Evolutionary conservation across 2,888 invertebrate genomes (phyloP).

Genomic region (Parthenolecanium corni): DNA sequence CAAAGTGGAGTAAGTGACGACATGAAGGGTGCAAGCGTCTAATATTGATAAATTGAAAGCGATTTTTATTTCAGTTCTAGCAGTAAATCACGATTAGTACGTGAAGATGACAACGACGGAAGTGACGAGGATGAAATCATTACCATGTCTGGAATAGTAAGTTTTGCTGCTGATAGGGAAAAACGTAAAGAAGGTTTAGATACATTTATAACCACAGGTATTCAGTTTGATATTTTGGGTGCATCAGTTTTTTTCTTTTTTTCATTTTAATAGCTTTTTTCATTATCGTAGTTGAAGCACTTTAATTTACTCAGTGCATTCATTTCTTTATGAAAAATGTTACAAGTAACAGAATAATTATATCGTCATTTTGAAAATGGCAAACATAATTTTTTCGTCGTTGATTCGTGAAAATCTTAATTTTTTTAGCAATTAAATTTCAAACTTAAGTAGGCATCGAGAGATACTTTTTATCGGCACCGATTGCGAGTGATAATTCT

Average conservation of each 20-base stretch:
- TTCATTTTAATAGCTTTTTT: background rate
- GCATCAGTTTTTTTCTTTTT: constrained; percentile 8
- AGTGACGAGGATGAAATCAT: constrained; percentile 76
- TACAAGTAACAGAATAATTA: background rate
- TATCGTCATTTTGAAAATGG: background rate
- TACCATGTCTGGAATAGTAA: constrained; percentile 67
- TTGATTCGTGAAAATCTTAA: background rate
- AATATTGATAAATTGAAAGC: background rate
- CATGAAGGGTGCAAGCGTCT: background rate
- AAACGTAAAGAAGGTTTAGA: constrained; percentile 66
- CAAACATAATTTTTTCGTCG: background rate
- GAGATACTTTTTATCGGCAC: no score
- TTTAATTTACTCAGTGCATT: background rate
- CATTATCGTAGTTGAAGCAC: background rate
- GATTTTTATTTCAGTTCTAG: background rate
- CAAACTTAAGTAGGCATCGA: no score
- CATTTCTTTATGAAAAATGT: no score
- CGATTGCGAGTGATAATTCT: no score
- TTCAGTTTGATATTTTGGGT: constrained; percentile 19
- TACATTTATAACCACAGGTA: constrained; percentile 45
- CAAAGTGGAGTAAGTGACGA: constrained; percentile 28
- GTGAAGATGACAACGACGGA: constrained; percentile 72
- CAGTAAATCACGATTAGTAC: constrained; percentile 47
- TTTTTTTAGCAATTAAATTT: background rate
- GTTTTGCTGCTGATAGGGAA: constrained; percentile 62